These are phyloP conservation scores for Disparrhopalites patrizii DNA, from an alignment of 2,888 invertebrate genomes.

Conservation along the genomic window DNA sequence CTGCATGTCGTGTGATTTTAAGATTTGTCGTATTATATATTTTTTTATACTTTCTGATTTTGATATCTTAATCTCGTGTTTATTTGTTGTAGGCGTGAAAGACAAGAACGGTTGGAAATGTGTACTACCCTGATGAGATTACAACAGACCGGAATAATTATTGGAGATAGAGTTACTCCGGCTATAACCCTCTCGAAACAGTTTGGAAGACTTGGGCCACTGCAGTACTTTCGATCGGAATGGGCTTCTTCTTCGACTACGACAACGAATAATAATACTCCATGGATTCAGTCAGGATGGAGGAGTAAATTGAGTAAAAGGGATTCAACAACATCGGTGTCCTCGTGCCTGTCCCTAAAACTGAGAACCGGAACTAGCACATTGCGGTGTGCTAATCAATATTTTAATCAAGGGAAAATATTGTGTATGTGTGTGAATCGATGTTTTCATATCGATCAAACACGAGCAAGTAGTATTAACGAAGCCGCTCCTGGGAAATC, in stretches of 20 bases:
- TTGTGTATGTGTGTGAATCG: slow-evolving; percentile 35
- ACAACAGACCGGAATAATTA: neutral
- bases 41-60: neutral
- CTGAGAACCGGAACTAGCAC: slow-evolving; percentile 24
- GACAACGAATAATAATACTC: neutral
- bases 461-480: slow-evolving; percentile 17
- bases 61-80: no score
- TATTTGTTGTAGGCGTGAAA: no score
- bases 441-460: slow-evolving; percentile 45
- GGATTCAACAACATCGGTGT: slow-evolving; percentile 14
- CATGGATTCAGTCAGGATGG: neutral
- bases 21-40: neutral
- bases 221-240: slow-evolving; percentile 22
- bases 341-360: slow-evolving; percentile 23
- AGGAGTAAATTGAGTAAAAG: neutral
- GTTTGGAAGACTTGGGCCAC: slow-evolving; percentile 2
- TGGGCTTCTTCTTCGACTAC: no score
- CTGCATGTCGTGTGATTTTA: neutral
- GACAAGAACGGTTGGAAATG: slow-evolving; percentile 18
- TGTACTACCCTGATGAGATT: slow-evolving; percentile 5
- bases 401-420: slow-evolving; percentile 32
- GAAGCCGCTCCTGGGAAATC: slow-evolving; percentile 12
- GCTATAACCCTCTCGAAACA: neutral
- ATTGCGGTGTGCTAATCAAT: slow-evolving; percentile 26
- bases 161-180: slow-evolving; percentile 4